Base-by-base conservation (phyloP, 2,113 vertebrate genomes). In the Cephalopterus ornatus region DNA sequence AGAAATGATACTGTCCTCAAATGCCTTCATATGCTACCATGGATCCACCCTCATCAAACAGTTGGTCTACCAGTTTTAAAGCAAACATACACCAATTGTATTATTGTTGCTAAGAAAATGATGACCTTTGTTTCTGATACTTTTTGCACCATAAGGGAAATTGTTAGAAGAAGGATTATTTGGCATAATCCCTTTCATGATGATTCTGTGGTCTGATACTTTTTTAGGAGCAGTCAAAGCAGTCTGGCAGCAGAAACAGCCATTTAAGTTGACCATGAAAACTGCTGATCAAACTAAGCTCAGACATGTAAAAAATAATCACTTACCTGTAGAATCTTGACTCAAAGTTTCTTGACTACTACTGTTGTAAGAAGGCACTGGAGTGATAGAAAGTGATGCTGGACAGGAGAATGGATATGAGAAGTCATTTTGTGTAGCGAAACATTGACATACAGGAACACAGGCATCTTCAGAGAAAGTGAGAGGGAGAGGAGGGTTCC, bases 301-400 rank as follows among this genome's bases (percentile, higher is more conserved):
- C 2, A 12, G 44, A 70, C 56, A 26, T 0, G 1, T 32, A 11
- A 76, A 82, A 90, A 79, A 58, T 23, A 44, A 37, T 32, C 8
- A 28, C 94, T 97, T 98, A 99, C 99, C 98, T 85, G 98, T 97
- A 32, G 97, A 98, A 82, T 98, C 98, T 93, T 99, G 98, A 66
- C 98, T 99, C 88, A 99, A 96, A 11, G 98, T 99, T 89, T 99
- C 99, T 97, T 99, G 98, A 89, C 99, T 99, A 53, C 98, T 99
- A 47, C 98, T 98, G 74, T 97, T 98, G 90, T 96, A 98, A 68
- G 98, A 98, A 98, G 98, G 98, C 98, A 99, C 98, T 42, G 99
- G 99, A 88, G 98, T 99, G 97, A 99, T 95, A 80, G 99, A 99
- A 83, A 99, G 97, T 1, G 99, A 99, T 19, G 99, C 98, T 24